Evolutionary conservation across 37 sponge, comb jelly and placozoan genomes (phyloP), one percentile per base, ranked within the genome.

Genomic region (Hexactinellida sp.): DNA sequence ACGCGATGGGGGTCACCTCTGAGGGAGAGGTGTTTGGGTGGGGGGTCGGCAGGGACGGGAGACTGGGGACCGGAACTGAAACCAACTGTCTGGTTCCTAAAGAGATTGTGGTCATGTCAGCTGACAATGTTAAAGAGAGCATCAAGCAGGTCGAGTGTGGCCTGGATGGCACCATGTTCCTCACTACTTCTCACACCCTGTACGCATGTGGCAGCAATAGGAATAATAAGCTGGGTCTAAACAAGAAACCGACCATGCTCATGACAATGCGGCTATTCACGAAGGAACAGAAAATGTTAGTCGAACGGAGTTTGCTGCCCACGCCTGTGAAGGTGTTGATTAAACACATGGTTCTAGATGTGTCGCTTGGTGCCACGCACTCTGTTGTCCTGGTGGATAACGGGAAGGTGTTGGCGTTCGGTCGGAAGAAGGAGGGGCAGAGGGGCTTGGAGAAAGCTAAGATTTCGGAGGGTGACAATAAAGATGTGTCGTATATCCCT

Each of bases 161-260:
- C 1, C 0, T 92, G 7, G 98, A 97, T 37, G 91, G 95, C 24
- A 93, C 94, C 54, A 92, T 97, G 91, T 93, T 94, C 85, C 88
- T 97, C 37, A 97, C 98, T 25, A 87, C 86, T 28, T 88, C 86
- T 51, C 95, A 95, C 10, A 83, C 89, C 51, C 54, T 95, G 24
- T 91, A 89, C 54, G 98, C 95, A 1, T 93, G 95, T 86, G 98
- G 98, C 55, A 97, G 98, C 52, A 97, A 97, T 83, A 86, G 87
- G 38, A 86, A 89, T 83, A 97, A 97, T 85, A 97, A 97, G 37
- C 89, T 97, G 25, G 95, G 98, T n/a, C 86, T 97, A 54, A 97
- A 97, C 86, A 89, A 91, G 54, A 86, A 95, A 37, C 89, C 89
- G 51, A 93, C 96, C 36, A 93, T 97, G 88, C 87, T 93, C 34